Evolutionary conservation across 2,797 vertebrate genomes (phyloP).

Genomic region (Acanthornis magna): DNA sequence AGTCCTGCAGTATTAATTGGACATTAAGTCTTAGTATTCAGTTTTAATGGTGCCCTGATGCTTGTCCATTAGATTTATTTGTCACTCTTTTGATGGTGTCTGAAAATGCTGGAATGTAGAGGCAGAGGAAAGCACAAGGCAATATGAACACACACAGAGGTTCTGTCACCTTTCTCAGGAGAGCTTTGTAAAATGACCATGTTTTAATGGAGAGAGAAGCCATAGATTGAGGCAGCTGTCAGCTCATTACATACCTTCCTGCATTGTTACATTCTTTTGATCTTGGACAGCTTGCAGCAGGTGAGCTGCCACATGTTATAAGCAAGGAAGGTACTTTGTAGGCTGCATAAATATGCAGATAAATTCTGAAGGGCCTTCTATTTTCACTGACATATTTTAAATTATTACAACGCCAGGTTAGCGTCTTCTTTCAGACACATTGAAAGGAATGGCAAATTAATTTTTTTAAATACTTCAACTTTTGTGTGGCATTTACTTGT

Average conservation of each 20-base stretch:
- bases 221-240: background rate
- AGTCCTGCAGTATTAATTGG: background rate
- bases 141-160: background rate
- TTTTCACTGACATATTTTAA: background rate
- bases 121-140: background rate
- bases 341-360: background rate
- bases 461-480: background rate
- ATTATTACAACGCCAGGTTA: background rate
- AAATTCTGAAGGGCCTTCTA: background rate
- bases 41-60: background rate
- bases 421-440: background rate
- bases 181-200: background rate
- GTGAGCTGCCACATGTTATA: background rate
- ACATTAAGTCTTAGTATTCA: background rate
- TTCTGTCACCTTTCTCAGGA: background rate
- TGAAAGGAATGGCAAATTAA: background rate
- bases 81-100: background rate
- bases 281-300: background rate
- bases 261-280: background rate
- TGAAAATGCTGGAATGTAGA: background rate
- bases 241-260: background rate
- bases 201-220: background rate
- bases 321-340: background rate
- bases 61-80: background rate
- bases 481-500: background rate